These are phyloP conservation scores for Mionectes olivaceus DNA, from an alignment of 2,797 vertebrate species.

Conservation along the genomic window DNA sequence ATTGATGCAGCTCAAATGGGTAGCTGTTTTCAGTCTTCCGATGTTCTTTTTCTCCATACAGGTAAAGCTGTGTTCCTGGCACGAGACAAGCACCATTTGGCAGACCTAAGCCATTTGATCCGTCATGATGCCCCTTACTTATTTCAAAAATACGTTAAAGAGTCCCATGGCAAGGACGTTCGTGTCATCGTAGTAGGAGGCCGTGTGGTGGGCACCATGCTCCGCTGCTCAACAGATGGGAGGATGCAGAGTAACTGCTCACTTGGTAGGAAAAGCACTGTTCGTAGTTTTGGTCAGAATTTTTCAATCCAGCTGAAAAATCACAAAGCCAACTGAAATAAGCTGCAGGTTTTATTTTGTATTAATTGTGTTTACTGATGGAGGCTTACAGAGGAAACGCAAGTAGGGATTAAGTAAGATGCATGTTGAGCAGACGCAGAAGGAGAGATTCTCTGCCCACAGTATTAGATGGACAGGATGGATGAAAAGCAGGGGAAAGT, in stretches of 20 bases:
- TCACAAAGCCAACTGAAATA: neutral
- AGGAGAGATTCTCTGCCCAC: neutral
- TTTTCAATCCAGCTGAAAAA: neutral
- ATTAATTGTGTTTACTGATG: neutral
- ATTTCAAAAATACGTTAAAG: conserved; percentile 85
- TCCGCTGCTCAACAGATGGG: conserved; percentile 85
- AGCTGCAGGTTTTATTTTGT: neutral
- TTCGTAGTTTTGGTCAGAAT: neutral
- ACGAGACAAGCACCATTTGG: conserved; percentile 85
- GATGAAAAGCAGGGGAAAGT: neutral
- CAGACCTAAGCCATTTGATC: conserved; percentile 84
- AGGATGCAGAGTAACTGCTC: conserved; percentile 88
- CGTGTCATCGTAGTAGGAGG: conserved; percentile 85
- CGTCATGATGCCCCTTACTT: conserved; percentile 86
- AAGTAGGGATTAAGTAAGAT: neutral
- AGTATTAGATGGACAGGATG: neutral
- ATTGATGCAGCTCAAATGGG: neutral
- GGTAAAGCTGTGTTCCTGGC: conserved; percentile 87
- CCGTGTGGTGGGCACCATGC: conserved; percentile 85
- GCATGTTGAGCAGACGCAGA: neutral
- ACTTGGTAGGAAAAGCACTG: conserved; percentile 76
- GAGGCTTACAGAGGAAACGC: neutral
- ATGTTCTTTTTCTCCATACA: conserved; percentile 42
- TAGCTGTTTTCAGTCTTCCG: neutral
- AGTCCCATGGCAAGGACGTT: conserved; percentile 85